Conservation (phyloP, 1,140 invertebrate species). For the Nilaparvata lugens region DNA sequence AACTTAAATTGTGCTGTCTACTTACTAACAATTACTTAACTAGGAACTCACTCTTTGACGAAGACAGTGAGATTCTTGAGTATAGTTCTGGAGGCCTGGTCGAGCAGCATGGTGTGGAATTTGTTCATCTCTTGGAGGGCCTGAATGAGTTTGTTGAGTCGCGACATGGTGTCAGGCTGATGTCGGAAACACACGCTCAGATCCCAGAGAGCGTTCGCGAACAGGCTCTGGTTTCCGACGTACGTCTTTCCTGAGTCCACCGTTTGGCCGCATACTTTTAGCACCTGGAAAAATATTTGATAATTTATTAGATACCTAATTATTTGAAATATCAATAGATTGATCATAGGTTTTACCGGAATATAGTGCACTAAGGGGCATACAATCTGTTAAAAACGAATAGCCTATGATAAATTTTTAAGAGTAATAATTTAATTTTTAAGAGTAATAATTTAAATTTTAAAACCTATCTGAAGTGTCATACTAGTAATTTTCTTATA, state of each 20-base stretch:
- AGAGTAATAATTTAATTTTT: too few species aligned
- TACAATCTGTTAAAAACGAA: constrained; percentile 5
- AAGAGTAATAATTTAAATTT: too few species aligned
- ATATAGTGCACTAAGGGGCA: too few species aligned
- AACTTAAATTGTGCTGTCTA: too few species aligned
- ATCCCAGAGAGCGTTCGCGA: constrained; percentile 76
- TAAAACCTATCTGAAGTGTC: too few species aligned
- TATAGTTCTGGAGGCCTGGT: constrained; percentile 82
- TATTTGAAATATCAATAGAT: constrained; percentile 4
- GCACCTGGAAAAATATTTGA: constrained; percentile 42
- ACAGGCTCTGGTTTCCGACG: constrained; percentile 73
- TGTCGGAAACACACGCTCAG: constrained; percentile 66
- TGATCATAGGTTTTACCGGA: too few species aligned
- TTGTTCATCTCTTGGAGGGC: constrained; percentile 81
- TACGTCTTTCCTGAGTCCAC: constrained; percentile 81
- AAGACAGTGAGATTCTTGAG: constrained; percentile 81
- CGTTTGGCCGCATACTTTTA: constrained; percentile 74
- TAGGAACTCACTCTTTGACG: constrained; percentile 76
- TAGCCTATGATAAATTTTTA: not conserved
- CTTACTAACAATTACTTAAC: too few species aligned
- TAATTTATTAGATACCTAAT: constrained; percentile 4
- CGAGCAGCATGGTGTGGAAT: constrained; percentile 79
- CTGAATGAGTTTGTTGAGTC: constrained; percentile 63
- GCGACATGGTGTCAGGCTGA: constrained; percentile 55
- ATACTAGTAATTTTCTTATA: too few species aligned